A percentile compares a stretch with the other conserved stretches of the same genome.
These are phyloP conservation scores for Thereuonema tuberculata DNA, from an alignment of 1,140 invertebrate genomes.

Conservation along the genomic window DNA sequence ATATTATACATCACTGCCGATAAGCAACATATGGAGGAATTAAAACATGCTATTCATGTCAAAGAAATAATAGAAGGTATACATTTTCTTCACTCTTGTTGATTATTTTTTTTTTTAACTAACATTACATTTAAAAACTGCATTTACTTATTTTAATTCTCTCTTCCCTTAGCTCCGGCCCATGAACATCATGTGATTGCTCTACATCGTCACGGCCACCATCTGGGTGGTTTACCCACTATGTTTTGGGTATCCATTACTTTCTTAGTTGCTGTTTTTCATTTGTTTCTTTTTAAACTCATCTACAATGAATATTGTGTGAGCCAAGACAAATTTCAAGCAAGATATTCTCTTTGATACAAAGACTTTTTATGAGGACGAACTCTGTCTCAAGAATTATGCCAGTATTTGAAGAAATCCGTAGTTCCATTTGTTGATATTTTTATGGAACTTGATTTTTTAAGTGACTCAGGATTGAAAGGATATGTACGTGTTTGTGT, in stretches of 20 bases:
- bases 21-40: slow-evolving; percentile 76
- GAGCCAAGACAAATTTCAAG: slow-evolving; percentile 19
- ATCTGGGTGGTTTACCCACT: slow-evolving; percentile 73
- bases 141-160: too few species aligned
- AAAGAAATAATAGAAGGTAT: slow-evolving; percentile 68
- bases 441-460: too few species aligned
- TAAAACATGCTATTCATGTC: slow-evolving; percentile 80
- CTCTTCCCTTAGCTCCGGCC: slow-evolving; percentile 52
- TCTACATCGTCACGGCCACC: slow-evolving; percentile 80
- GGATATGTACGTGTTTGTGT: too few species aligned
- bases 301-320: slow-evolving; percentile 83
- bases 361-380: too few species aligned
- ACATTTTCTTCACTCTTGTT: too few species aligned
- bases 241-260: slow-evolving; percentile 86
- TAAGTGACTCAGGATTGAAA: too few species aligned
- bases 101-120: too few species aligned
- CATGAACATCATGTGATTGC: slow-evolving; percentile 86
- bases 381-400: too few species aligned
- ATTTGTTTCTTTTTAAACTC: slow-evolving; percentile 84
- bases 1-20: slow-evolving; percentile 87
- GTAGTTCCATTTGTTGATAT: too few species aligned
- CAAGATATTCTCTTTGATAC: slow-evolving; percentile 17
- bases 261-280: slow-evolving; percentile 80
- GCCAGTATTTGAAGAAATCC: too few species aligned
- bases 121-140: too few species aligned